Evolutionary conservation across 2,113 vertebrate genomes (phyloP).

Genomic region (Megaleporinus macrocephalus): DNA sequence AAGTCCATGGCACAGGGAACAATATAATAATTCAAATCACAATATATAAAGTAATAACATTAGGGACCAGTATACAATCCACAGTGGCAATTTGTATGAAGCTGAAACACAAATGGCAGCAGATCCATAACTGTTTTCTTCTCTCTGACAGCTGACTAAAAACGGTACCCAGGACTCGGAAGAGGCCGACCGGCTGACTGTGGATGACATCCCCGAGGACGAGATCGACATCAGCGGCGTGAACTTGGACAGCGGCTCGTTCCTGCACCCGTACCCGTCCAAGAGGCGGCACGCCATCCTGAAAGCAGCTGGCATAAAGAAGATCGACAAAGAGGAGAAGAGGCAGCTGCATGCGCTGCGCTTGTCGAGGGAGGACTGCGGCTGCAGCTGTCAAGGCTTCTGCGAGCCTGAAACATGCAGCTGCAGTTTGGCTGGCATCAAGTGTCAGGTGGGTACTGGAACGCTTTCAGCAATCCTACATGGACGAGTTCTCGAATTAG

Average conservation of each 20-base stretch:
- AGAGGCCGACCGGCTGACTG: conserved; percentile 85
- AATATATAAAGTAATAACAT: background rate
- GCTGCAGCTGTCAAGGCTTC: conserved; percentile 90
- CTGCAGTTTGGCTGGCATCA: conserved; percentile 93
- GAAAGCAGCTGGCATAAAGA: conserved; percentile 88
- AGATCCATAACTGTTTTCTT: background rate
- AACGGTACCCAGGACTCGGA: conserved; percentile 83
- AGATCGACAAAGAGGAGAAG: conserved; percentile 94
- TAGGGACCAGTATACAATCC: background rate
- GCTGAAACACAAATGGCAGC: background rate
- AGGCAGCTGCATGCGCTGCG: conserved; percentile 89
- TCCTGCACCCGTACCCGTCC: conserved; percentile 89
- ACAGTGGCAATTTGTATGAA: background rate
- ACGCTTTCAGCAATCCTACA: background rate
- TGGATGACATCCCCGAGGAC: conserved; percentile 87
- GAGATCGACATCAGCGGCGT: conserved; percentile 79
- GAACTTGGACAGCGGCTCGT: conserved; percentile 84
- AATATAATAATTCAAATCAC: background rate
- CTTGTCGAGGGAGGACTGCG: conserved; percentile 91
- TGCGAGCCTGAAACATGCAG: conserved; percentile 94
- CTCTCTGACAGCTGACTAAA: conserved; percentile 82
- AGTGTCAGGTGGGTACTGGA: conserved; percentile 88
- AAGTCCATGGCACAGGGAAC: background rate
- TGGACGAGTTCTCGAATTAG: background rate
- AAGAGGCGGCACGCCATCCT: conserved; percentile 87